A percentile compares a stretch with the other conserved stretches of the same genome.
Evolutionary conservation across 2,888 invertebrate genomes (phyloP).

Genomic region (Piscicola geometra): DNA sequence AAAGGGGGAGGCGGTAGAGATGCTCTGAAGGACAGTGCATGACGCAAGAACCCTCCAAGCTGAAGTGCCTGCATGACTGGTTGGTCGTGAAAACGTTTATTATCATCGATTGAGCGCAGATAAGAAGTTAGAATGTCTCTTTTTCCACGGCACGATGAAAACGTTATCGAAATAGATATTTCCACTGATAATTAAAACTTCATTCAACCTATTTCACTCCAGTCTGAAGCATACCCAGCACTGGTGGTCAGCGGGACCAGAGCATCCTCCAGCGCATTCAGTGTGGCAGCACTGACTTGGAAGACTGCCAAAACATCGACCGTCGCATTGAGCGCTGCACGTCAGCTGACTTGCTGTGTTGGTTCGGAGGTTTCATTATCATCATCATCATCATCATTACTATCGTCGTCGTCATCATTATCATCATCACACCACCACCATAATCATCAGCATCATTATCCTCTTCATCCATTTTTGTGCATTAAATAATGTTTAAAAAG

Average conservation of each 20-base stretch:
- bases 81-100: background rate
- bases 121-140: no score
- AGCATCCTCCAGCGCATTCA: conserved; percentile 95
- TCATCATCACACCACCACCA: no score
- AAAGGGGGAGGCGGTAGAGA: conserved; percentile 54
- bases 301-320: conserved; percentile 84
- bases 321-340: conserved; percentile 89
- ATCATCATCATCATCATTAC: no score
- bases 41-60: conserved; percentile 92
- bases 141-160: no score
- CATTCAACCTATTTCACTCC: no score
- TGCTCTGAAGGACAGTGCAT: conserved; percentile 92
- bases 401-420: no score
- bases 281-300: conserved; percentile 83
- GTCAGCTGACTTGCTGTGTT: conserved; percentile 76
- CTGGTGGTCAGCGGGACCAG: conserved; percentile 85
- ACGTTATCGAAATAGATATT: no score
- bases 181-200: no score
- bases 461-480: no score
- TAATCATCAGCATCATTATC: no score
- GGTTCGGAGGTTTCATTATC: no score
- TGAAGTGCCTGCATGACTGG: conserved; percentile 84
- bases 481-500: conserved; percentile 1
- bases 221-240: conserved; percentile 65
- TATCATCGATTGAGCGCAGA: no score